Base-by-base conservation (phyloP, 2,888 invertebrate species). In the Agrotis puta region DNA sequence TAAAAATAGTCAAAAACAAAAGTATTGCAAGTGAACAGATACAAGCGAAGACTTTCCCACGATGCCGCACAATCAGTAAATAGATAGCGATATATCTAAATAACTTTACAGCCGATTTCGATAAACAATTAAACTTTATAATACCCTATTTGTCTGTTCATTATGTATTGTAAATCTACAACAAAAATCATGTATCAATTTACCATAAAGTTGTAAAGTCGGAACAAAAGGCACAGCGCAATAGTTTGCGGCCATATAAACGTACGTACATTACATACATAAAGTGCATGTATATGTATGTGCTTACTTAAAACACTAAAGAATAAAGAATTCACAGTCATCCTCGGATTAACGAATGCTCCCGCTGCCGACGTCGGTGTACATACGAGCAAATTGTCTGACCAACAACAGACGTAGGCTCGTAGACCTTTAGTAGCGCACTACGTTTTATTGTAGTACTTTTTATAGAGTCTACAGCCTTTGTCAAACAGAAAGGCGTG, bases 311-410 rank as follows among this genome's bases (percentile, higher is more conserved):
- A 89, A 88, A 85, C 77, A 79, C 74, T 83, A 73, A 76, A 85
- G 83, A 85, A 85, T 83, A 83, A 86, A 86, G 84, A 85, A 86
- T 90, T 87, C 85, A 84, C 88, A 86, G 88, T 84, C 89, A 85
- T 89, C 84, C 87, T 82, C 85, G 88, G 88, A 90, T 89, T 91
- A 91, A 88, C 89, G 83, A 90, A 90, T 87, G 88, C 91, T 84
- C 82, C 90, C 87, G 85, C 87, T 89, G 85, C 87, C 84, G 78
- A 87, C 82, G 72, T 70, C 64, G 11, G 43, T 22, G 54, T 33
- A 91, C 88, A 89, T 70, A 91, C 87, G 64, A 70, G 22, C 56
- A 33, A 33, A 20, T 56, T 33, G 56, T 6, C 33, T 56, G 14
- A 33, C 27, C 20, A 58, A 27, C 20, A 62, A 47, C 11, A 5